Evolutionary conservation across 1,140 invertebrate genomes (phyloP), one percentile per base, ranked within the genome.

Genomic region (Platyscapa corneri): DNA sequence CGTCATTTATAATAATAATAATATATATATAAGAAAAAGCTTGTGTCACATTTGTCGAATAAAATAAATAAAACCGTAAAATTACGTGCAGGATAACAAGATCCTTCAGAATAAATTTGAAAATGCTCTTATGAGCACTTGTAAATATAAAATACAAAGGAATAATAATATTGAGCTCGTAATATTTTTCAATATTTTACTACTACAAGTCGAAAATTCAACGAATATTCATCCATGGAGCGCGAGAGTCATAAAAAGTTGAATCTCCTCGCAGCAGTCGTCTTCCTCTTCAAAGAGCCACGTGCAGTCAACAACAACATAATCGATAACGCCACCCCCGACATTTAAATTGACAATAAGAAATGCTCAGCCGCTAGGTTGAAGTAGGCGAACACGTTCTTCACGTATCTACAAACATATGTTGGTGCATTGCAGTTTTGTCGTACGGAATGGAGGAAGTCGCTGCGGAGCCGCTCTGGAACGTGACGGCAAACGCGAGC

Each of bases 381-480:
- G n/a, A 32, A 53, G 16, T 34, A 32, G 32, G 30, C 16, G 7
- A 16, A 14, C 18, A 67, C 32, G n/a, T 67, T 67, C 42, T 12
- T 12, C 42, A 12, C 5, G 42, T 46, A 12, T 5, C 42, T 46
- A 46, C 12, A 46, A n/a, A n/a, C 42, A 42, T 74, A 34, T 34
- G 75, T 18, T 77, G 75, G 75, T 53, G 27, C 37, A 39, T 89
- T 88, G 10, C 85, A 92, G 92, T 94, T 70, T 86, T 94, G 14
- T 94, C 93, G 0, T 92, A 92, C 42, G 93, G 91, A 65, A 88
- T 89, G 76, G 90, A 86, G 32, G n/a, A 88, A 12, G 91, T 88
- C n/a, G 27, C 87, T 30, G 74, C 91, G 23, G 34, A 42, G 2
- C 32, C 87, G 32, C 89, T 87, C 8, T 74, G 91, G 23, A 92